These are phyloP conservation scores for Rhabdomys dilectus DNA, from an alignment of 2,113 vertebrate species.

Conservation along the genomic window DNA sequence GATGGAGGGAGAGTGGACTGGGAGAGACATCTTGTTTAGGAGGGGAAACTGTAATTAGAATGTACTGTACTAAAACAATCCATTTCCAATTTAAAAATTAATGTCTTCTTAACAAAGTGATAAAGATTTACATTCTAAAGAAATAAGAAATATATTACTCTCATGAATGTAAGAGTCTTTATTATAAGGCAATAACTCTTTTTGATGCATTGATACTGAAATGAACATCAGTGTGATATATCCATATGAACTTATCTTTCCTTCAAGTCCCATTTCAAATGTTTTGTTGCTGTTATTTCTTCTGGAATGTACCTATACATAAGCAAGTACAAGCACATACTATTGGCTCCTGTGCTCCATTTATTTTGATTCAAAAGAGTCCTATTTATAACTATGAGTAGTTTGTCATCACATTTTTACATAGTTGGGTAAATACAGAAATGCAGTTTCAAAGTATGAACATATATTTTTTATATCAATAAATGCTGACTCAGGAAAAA, in stretches of 20 bases:
- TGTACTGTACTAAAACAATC: not conserved
- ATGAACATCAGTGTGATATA: not conserved
- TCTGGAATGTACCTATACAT: not conserved
- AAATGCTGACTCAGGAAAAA: not conserved
- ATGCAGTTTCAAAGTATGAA: not conserved
- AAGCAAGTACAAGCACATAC: not conserved
- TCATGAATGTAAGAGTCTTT: not conserved
- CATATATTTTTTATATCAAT: not conserved
- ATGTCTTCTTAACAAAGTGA: not conserved
- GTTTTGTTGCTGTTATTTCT: too few relatives aligned
- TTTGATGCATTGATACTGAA: not conserved
- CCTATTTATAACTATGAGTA: not conserved
- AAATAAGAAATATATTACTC: not conserved
- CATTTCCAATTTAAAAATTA: not conserved
- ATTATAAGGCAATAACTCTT: not conserved
- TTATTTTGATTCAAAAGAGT: not conserved
- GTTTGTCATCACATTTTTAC: not conserved
- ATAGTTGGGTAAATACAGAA: not conserved
- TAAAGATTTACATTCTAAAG: not conserved
- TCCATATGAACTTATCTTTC: not conserved
- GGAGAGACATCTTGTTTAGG: not conserved
- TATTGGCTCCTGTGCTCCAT: not conserved
- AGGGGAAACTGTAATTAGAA: not conserved
- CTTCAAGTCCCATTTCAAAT: not conserved
- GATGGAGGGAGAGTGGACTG: too few relatives aligned